phyloP scores from a whole-genome alignment of 1,140 invertebrate genomes.

The Nylanderia fulva region DNA sequence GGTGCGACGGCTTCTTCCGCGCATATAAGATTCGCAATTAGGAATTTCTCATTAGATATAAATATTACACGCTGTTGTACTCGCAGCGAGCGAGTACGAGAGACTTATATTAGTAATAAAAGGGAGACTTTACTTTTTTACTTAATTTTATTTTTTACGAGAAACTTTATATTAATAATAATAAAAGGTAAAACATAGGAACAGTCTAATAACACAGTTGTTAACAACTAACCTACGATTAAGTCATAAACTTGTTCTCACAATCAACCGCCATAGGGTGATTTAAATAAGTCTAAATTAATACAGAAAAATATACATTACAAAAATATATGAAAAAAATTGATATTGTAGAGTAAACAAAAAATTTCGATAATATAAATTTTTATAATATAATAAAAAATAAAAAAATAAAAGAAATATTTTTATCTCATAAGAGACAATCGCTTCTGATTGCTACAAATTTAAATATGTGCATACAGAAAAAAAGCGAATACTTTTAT shows the following conservation, averaged over 20 bases:
- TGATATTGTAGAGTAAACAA: not conserved
- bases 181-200: conserved; percentile 67
- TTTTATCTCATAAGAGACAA: not conserved
- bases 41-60: conserved; percentile 46
- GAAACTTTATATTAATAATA: conserved; percentile 37
- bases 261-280: not conserved
- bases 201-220: conserved; percentile 80
- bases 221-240: conserved; percentile 67
- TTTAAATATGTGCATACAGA: not conserved
- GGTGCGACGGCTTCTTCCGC: not conserved
- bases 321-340: not conserved
- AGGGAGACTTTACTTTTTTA: not conserved
- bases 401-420: conserved; percentile 16
- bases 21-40: conserved; percentile 27
- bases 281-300: conserved; percentile 42
- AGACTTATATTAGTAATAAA: conserved; percentile 41
- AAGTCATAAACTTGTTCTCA: conserved; percentile 52
- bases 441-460: conserved; percentile 1
- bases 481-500: conserved; percentile 30
- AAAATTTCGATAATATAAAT: conserved; percentile 21
- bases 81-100: conserved; percentile 15
- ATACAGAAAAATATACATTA: conserved; percentile 6
- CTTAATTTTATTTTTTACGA: too few species aligned
- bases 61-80: conserved; percentile 55
- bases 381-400: conserved; percentile 16